These are phyloP conservation scores for Helobdella robusta DNA, from an alignment of 2,888 invertebrate genomes.

Conservation along the genomic window DNA sequence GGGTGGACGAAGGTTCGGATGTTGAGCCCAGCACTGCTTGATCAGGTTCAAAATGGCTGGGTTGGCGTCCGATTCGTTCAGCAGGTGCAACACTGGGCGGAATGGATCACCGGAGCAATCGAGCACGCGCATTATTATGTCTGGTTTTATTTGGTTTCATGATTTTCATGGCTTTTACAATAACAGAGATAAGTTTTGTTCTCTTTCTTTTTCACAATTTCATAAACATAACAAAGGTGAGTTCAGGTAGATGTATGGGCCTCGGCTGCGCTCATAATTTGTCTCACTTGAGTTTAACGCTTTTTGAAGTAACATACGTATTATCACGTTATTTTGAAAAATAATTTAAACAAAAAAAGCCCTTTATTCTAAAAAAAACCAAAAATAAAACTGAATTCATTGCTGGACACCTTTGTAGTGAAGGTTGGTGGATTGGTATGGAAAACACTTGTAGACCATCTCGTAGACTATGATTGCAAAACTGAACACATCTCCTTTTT, in stretches of 20 bases:
- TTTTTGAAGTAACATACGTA: no score
- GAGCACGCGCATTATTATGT: conserved; percentile 2
- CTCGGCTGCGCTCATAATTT: no score
- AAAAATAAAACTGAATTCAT: neutral
- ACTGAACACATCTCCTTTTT: conserved; percentile 16
- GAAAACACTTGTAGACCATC: conserved; percentile 5
- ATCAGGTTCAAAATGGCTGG: neutral
- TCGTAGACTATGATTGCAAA: conserved; percentile 16
- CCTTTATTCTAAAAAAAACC: neutral
- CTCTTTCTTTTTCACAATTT: no score
- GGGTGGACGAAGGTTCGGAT: conserved; percentile 7
- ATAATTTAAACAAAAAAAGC: neutral
- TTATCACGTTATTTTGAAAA: neutral
- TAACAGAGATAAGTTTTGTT: no score
- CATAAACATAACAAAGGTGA: no score
- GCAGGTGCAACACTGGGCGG: neutral
- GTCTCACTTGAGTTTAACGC: no score
- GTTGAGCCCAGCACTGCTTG: conserved; percentile 14
- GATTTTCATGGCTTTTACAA: no score
- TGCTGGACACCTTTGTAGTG: neutral
- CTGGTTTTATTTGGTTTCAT: no score
- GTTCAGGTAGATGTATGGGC: no score
- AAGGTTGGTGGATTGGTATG: neutral
- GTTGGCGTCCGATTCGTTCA: neutral
- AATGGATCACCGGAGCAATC: neutral